Conservation (phyloP, 1,140 invertebrate species). For the Hetaerina americana region DNA sequence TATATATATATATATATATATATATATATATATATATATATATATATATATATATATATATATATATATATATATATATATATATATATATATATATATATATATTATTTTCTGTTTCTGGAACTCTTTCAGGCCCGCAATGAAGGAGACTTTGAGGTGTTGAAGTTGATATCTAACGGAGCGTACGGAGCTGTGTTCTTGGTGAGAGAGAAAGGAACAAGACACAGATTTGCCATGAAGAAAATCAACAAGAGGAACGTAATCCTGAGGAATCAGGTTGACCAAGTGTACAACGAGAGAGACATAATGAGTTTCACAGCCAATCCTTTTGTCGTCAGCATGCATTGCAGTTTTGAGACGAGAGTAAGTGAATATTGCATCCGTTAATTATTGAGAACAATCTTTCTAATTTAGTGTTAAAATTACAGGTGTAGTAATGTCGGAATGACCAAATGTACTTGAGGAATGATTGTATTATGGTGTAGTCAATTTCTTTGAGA, state of each 20-base stretch:
- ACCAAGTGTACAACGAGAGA: constrained; percentile 96
- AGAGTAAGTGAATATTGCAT: too few relatives aligned
- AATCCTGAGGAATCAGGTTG: constrained; percentile 88
- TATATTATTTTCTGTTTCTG: background rate
- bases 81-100: too few relatives aligned
- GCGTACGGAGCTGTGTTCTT: constrained; percentile 94
- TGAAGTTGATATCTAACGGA: constrained; percentile 98
- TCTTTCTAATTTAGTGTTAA: too few relatives aligned
- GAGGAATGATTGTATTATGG: too few relatives aligned
- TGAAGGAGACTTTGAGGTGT: constrained; percentile 93
- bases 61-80: too few relatives aligned
- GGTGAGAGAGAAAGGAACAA: constrained; percentile 85
- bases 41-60: too few relatives aligned
- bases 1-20: too few relatives aligned
- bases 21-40: too few relatives aligned
- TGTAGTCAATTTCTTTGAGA: too few relatives aligned
- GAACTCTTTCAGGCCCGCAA: constrained; percentile 39
- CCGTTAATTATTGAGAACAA: too few relatives aligned
- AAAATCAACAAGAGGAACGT: constrained; percentile 99
- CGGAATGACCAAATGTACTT: too few relatives aligned
- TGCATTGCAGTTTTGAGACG: constrained; percentile 99
- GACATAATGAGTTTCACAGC: constrained; percentile 99
- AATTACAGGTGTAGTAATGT: too few relatives aligned
- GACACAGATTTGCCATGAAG: constrained; percentile 96
- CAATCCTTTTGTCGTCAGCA: constrained; percentile 97